Evolutionary conservation across 2,113 vertebrate genomes (phyloP).

Genomic region (Cheirogaleus medius): DNA sequence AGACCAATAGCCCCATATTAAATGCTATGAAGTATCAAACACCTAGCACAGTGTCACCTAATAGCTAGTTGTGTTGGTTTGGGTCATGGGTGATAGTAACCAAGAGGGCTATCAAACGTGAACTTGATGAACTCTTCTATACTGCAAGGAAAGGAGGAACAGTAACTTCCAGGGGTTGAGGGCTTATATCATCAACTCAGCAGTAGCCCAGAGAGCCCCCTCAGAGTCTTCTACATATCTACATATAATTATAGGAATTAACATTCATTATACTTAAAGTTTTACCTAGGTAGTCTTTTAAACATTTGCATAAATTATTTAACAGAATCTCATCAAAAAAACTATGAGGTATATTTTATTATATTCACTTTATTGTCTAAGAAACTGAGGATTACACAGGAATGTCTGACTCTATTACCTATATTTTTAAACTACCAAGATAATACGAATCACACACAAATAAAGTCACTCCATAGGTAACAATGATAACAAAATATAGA

Average conservation of each 20-base stretch:
- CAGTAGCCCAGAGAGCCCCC: not conserved
- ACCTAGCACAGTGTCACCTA: not conserved
- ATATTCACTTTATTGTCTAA: not conserved
- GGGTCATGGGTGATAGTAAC: not conserved
- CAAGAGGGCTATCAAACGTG: not conserved
- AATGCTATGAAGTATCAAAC: not conserved
- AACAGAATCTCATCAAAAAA: not conserved
- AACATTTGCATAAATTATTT: slow-evolving; percentile 1
- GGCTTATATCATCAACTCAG: not conserved
- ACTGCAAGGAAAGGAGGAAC: not conserved
- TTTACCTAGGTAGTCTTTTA: not conserved
- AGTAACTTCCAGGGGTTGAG: not conserved
- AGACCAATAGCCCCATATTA: not conserved
- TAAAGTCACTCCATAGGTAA: not conserved
- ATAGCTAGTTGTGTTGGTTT: not conserved
- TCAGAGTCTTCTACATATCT: not conserved
- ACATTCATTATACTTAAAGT: not conserved
- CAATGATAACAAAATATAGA: not conserved
- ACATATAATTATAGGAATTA: not conserved
- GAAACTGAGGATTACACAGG: not conserved
- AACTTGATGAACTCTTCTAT: not conserved
- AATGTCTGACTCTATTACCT: not conserved
- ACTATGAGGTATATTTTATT: not conserved
- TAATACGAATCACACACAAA: not conserved
- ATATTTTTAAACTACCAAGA: slow-evolving; percentile 16